Conservation (phyloP, 2,888 invertebrate species). For the Lithophane semibrunnea region DNA sequence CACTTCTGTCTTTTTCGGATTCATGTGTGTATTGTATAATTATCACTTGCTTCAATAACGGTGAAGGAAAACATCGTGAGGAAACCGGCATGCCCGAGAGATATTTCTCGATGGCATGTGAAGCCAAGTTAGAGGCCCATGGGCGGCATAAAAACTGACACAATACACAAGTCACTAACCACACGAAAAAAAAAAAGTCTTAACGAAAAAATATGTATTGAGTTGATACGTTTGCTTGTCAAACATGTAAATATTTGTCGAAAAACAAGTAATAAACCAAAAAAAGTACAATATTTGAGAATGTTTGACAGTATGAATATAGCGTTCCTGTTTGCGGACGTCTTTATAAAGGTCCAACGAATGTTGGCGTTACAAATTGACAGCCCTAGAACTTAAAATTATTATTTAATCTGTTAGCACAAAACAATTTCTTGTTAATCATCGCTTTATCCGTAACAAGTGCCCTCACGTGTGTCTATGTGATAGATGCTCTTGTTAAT, state of each 20-base stretch:
- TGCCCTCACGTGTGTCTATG: conserved; percentile 39
- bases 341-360: neutral
- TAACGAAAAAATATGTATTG: neutral
- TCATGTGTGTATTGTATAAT: no score
- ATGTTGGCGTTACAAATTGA: neutral
- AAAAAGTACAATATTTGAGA: neutral
- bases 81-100: no score
- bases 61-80: no score
- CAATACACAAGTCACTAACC: no score
- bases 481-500: conserved; percentile 56
- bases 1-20: no score
- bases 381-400: conserved; percentile 32
- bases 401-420: conserved; percentile 49
- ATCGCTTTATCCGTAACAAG: conserved; percentile 51
- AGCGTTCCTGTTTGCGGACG: neutral
- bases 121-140: no score
- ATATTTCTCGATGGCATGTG: no score
- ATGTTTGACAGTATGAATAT: neutral
- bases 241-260: neutral
- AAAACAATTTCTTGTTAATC: conserved; percentile 53
- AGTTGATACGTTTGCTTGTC: neutral
- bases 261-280: no score
- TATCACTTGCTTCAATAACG: no score
- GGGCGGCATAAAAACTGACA: no score
- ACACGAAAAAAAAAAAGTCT: no score